These are phyloP conservation scores for Caenorhabditis sp. DNA, from an alignment of 2,888 invertebrate species.

Conservation along the genomic window DNA sequence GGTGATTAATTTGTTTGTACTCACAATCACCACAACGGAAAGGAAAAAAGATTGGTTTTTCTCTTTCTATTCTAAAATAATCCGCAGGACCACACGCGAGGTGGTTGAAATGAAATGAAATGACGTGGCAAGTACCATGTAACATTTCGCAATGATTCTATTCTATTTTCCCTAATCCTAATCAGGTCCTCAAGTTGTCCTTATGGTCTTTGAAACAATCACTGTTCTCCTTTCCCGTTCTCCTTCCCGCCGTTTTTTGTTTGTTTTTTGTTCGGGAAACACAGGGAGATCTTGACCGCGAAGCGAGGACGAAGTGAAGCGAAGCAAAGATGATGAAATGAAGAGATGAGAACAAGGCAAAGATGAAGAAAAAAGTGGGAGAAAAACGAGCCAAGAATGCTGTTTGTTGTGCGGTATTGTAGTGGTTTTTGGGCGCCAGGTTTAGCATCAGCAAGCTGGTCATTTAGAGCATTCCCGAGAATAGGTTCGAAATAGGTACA, in stretches of 20 bases:
- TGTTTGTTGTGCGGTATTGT: constrained; percentile 38
- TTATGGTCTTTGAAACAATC: constrained; percentile 19
- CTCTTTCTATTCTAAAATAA: no score
- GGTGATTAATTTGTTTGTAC: constrained; percentile 63
- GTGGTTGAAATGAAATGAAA: no score
- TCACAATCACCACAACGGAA: no score
- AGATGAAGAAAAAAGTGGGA: constrained; percentile 16
- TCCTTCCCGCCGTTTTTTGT: background rate
- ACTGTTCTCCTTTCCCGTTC: background rate
- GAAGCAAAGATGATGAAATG: constrained; percentile 10
- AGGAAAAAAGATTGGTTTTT: no score
- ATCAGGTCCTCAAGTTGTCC: no score
- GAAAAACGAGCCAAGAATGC: constrained; percentile 20
- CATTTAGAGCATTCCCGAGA: constrained; percentile 12
- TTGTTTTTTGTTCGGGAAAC: background rate
- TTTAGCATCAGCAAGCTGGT: no score
- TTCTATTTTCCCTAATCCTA: no score
- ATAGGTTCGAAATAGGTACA: constrained; percentile 17
- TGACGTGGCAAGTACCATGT: no score
- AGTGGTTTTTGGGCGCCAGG: constrained; percentile 35
- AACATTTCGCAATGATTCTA: constrained; percentile 9
- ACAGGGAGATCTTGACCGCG: background rate
- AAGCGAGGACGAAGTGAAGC: constrained; percentile 11
- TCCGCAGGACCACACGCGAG: no score
- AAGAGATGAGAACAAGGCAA: constrained; percentile 36